Conservation (phyloP, 2,888 invertebrate species). For the Acanthosepion esculentum region DNA sequence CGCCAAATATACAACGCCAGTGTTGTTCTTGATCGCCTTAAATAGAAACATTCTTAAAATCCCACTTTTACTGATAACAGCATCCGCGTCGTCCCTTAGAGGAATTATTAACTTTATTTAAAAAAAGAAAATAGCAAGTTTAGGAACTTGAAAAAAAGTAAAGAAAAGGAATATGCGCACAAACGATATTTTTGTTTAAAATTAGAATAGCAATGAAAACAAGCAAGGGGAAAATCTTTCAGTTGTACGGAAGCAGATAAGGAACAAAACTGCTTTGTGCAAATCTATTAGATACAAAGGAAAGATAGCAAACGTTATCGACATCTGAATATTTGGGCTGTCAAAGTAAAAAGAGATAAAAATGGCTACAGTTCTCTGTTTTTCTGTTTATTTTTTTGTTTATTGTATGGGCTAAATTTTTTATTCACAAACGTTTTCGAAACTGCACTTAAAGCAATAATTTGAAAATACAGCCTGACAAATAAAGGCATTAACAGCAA, state of each 20-base stretch:
- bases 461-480: neutral
- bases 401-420: neutral
- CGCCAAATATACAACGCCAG: neutral
- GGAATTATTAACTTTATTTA: neutral
- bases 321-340: neutral
- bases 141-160: neutral
- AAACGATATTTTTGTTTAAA: neutral
- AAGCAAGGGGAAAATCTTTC: neutral
- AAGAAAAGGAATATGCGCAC: neutral
- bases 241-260: neutral
- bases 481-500: neutral
- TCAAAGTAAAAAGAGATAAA: neutral
- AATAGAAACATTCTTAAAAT: slow-evolving; percentile 20
- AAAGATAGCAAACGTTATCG: neutral
- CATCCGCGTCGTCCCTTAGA: neutral
- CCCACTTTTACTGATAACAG: neutral
- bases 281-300: neutral
- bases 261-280: neutral
- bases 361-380: neutral
- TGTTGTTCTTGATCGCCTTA: neutral
- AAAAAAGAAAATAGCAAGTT: neutral
- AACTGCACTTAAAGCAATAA: neutral
- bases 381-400: neutral
- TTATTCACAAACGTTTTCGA: neutral
- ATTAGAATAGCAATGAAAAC: slow-evolving; percentile 3